Conservation (phyloP, 1,140 invertebrate genomes). For the Saxidomus purpurata region DNA sequence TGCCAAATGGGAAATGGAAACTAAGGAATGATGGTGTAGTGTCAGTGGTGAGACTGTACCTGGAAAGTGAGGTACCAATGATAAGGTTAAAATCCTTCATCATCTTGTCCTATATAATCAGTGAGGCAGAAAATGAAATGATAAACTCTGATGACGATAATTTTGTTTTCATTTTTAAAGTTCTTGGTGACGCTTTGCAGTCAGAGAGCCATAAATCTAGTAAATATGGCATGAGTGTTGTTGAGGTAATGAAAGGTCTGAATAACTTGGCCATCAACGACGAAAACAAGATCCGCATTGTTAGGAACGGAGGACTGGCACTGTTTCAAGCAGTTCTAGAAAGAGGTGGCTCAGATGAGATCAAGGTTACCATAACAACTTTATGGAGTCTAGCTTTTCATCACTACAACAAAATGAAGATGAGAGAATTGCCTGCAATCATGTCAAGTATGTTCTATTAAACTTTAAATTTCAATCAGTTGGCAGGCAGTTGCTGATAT, state of each 20-base stretch:
- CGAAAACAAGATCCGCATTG: conserved; percentile 79
- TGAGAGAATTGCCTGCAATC: conserved; percentile 75
- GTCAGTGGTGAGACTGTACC: conserved; percentile 64
- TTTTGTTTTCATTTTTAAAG: conserved; percentile 77
- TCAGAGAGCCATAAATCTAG: conserved; percentile 75
- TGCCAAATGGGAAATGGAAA: conserved; percentile 54
- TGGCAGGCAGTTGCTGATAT: too few relatives aligned
- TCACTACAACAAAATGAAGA: conserved; percentile 74
- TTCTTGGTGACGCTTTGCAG: conserved; percentile 75
- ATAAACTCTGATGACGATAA: conserved; percentile 76
- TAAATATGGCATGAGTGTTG: conserved; percentile 79
- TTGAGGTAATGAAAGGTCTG: conserved; percentile 78
- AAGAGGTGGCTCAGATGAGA: conserved; percentile 68
- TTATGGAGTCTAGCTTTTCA: conserved; percentile 82
- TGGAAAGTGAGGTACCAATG: conserved; percentile 69
- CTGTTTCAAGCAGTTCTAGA: conserved; percentile 74
- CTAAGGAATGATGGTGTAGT: conserved; percentile 67
- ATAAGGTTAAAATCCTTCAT: conserved; percentile 80
- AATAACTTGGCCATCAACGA: conserved; percentile 82
- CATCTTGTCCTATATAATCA: conserved; percentile 78
- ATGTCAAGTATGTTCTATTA: conserved; percentile 74
- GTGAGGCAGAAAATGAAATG: conserved; percentile 78
- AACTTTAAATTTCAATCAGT: too few relatives aligned
- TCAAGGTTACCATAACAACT: conserved; percentile 73
- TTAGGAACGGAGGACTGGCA: conserved; percentile 73